Base-by-base conservation (phyloP, 2,113 vertebrate genomes). In the Oreocharis arfaki region DNA sequence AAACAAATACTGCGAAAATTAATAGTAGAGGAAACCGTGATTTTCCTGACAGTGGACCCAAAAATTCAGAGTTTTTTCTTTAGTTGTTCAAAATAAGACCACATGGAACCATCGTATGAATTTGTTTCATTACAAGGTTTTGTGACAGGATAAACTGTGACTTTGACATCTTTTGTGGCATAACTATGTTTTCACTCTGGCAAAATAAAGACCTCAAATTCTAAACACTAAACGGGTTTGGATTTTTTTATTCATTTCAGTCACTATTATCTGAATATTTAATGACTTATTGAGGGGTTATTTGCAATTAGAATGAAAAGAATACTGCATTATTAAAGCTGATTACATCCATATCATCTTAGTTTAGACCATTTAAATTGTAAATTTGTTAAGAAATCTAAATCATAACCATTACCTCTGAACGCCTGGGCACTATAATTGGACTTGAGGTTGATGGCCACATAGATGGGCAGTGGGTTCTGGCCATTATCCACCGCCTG, bases 401-500 rank as follows among this genome's bases (percentile, higher is more conserved):
- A 44, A 67, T 86, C 61, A 63, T 60, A 78, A 81, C 26, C 67
- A 60, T 98, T 98, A 98, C 98, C 98, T 98, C 97, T 97, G 95
- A 98, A 98, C 5, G 98, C 98, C 88, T 98, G 96, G 90, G 98
- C 98, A 90, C 98, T 98, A 32, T 97, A 96, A 87, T 73, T 97
- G 47, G 97, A 97, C 96, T 99, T 99, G 73, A 98, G 97, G 92
- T 98, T 98, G 95, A 99, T 98, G 71, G 98, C 98, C 68, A 98
- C 97, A 91, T 99, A 99, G 94, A 99, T 98, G 41, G 98, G 98
- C 55, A 98, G 87, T 2, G 99, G 98, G 85, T 99, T 99, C 95
- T 99, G 98, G 33, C 98, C 99, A 1, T 94, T 96, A 52, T 95
- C 96, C 91, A 99, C 89, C 2, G 98, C 97, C 77, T 91, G 97